Evolutionary conservation across 2,113 vertebrate genomes (phyloP), one percentile per base, ranked within the genome.

Genomic region (Ellobius talpinus): DNA sequence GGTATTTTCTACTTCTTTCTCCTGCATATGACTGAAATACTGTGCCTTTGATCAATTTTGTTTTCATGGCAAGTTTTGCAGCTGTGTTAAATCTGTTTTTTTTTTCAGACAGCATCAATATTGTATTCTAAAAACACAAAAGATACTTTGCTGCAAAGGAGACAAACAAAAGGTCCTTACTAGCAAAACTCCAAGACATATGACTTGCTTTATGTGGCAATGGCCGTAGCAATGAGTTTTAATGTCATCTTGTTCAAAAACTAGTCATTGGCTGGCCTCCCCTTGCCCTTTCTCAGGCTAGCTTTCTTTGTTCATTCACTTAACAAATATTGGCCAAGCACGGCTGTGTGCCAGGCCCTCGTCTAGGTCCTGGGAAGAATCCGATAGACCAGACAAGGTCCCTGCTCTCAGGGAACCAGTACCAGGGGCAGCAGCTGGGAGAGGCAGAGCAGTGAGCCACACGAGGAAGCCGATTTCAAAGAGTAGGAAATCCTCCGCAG

Each of bases 71-170:
- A 79, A 76, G 36, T 88, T 90, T 91, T 47, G 7, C 77, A 94
- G 77, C 52, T 89, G 73, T 93, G 73, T 91, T 92, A 91, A 95
- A 81, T 61, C 79, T 88, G 50, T 0, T 13, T 95, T 93, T 96
- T n/a, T 39, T 39, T 26, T 12, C 82, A 70, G 19, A 94, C 7
- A 26, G 1, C 55, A 58, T 93, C 78, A 68, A 21, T 94, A 66
- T 17, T 79, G 6, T 93, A 36, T 79, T 74, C 55, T 96, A 50
- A 95, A 85, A 95, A 76, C 33, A 85, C 77, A 86, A 66, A 95
- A 88, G 81, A 42, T n/a, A 19, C 72, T 93, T 76, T 81, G 39
- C 29, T 86, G 79, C 58, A 72, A 90, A 95, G 26, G 42, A 92
- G 16, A 89, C 84, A 85, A n/a, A 94, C 84, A 87, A 45, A 92